Evolutionary conservation across 2,888 invertebrate genomes (phyloP).

Genomic region (Thalpophila matura): DNA sequence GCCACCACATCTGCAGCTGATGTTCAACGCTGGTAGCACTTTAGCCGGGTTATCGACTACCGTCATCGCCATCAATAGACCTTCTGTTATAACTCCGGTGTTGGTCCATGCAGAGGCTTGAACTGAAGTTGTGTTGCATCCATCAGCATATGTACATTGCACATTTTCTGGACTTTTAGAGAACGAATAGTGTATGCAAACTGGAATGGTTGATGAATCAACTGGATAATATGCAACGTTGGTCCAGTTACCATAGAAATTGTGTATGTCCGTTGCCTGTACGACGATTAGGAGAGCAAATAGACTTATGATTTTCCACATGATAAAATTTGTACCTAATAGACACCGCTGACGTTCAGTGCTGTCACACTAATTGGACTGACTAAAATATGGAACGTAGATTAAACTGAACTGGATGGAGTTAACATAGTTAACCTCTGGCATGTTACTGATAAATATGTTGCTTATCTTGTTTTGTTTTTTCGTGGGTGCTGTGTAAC

Average conservation of each 20-base stretch:
- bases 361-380: too few relatives aligned
- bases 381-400: too few relatives aligned
- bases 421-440: too few relatives aligned
- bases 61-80: slow-evolving; percentile 39
- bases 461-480: too few relatives aligned
- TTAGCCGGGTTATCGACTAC: slow-evolving; percentile 20
- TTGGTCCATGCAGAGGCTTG: slow-evolving; percentile 39
- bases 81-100: slow-evolving; percentile 33
- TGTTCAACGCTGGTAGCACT: slow-evolving; percentile 32
- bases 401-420: too few relatives aligned
- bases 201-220: slow-evolving; percentile 16
- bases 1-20: slow-evolving; percentile 31
- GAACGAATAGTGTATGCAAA: slow-evolving; percentile 33
- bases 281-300: not conserved
- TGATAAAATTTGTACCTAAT: too few relatives aligned
- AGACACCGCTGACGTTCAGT: too few relatives aligned
- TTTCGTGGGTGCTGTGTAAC: too few relatives aligned
- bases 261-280: slow-evolving; percentile 20
- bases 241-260: slow-evolving; percentile 36
- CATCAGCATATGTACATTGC: slow-evolving; percentile 28
- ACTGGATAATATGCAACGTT: slow-evolving; percentile 39
- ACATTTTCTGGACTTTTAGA: slow-evolving; percentile 24
- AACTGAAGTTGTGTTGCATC: too few relatives aligned
- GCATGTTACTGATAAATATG: too few relatives aligned
- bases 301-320: slow-evolving; percentile 32